These are phyloP conservation scores for Archips crataeganus DNA, from an alignment of 2,888 invertebrate genomes.

Conservation along the genomic window DNA sequence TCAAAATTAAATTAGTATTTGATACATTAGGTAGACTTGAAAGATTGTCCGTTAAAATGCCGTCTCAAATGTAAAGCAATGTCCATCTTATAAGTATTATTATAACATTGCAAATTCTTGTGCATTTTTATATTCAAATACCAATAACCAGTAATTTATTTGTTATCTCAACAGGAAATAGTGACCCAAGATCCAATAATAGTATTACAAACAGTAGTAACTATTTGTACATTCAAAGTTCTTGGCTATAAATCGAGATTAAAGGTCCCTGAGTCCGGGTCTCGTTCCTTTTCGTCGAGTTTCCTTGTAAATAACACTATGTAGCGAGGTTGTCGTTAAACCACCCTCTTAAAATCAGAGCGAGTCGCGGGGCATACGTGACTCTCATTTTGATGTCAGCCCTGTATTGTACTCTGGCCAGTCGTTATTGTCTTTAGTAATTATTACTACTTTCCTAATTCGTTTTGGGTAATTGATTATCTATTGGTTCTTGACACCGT, in stretches of 20 bases:
- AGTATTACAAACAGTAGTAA: constrained; percentile 41
- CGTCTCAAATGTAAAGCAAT: too few relatives aligned
- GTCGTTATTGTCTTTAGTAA: constrained; percentile 19
- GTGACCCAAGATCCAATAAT: constrained; percentile 20
- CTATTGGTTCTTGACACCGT: background rate
- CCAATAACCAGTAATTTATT: constrained; percentile 21
- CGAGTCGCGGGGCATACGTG: constrained; percentile 49
- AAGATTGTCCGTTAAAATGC: too few relatives aligned
- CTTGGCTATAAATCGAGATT: constrained; percentile 55
- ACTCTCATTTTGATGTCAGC: constrained; percentile 44
- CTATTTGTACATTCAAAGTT: constrained; percentile 46
- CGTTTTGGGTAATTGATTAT: background rate
- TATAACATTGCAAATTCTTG: background rate
- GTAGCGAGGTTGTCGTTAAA: constrained; percentile 45
- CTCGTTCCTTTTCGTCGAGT: constrained; percentile 52
- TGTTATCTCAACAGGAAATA: constrained; percentile 31
- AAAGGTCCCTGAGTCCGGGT: constrained; percentile 49
- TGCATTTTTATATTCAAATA: background rate
- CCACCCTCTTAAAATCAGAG: constrained; percentile 47
- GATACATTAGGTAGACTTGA: too few relatives aligned
- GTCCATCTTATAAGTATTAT: too few relatives aligned
- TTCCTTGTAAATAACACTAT: constrained; percentile 54
- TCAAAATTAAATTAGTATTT: too few relatives aligned
- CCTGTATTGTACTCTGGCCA: constrained; percentile 3
- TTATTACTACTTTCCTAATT: constrained; percentile 30